These are phyloP conservation scores for Ganaspis sp. DNA, from an alignment of 1,140 invertebrate genomes.

Conservation along the genomic window DNA sequence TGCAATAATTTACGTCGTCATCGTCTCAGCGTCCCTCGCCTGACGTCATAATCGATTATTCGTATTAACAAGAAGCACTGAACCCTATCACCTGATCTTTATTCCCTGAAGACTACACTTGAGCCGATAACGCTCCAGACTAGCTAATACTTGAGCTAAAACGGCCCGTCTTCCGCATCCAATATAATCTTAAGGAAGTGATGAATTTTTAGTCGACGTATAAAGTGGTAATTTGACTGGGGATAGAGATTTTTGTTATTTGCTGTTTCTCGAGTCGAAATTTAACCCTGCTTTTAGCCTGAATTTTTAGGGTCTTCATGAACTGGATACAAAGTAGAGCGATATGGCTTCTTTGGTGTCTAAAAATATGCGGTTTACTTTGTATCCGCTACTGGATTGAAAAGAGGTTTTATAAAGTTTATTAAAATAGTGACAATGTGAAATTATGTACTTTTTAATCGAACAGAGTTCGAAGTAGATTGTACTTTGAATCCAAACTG, in stretches of 20 bases:
- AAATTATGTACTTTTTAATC: no score
- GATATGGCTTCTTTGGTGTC: no score
- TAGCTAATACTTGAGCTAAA: not conserved
- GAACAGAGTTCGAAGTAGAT: no score
- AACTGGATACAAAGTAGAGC: no score
- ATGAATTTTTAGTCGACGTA: not conserved
- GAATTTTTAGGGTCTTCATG: no score
- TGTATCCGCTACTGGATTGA: no score
- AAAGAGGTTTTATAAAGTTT: no score
- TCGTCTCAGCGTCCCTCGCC: not conserved
- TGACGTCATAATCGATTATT: conserved; percentile 57
- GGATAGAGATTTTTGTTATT: not conserved
- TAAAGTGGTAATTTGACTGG: not conserved
- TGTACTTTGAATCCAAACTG: no score
- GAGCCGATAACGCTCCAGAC: conserved; percentile 28
- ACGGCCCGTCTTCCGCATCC: not conserved
- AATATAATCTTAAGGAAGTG: not conserved
- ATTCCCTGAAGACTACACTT: conserved; percentile 34
- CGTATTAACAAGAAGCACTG: conserved; percentile 43
- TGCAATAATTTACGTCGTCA: conserved; percentile 40
- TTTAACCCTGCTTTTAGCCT: no score
- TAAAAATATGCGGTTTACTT: no score
- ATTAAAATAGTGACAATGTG: no score
- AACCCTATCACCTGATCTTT: conserved; percentile 52
- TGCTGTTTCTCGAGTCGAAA: no score